These are phyloP conservation scores for Pseudopodoces humilis DNA, from an alignment of 2,113 vertebrate genomes.

Conservation along the genomic window DNA sequence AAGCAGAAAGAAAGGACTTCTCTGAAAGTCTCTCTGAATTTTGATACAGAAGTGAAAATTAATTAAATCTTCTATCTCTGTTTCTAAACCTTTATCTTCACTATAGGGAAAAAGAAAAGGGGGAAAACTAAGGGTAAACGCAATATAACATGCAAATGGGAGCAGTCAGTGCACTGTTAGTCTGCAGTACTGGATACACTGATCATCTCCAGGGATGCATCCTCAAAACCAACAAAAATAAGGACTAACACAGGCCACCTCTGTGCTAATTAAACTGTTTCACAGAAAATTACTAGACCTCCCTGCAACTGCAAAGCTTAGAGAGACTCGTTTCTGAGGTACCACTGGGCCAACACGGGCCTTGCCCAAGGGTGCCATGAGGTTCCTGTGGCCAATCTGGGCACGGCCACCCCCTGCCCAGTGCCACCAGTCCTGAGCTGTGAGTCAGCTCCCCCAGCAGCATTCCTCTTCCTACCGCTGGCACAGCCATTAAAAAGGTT, in stretches of 20 bases:
- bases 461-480: constrained; percentile 2
- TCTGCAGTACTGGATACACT: not conserved
- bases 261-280: not conserved
- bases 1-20: not conserved
- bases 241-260: not conserved
- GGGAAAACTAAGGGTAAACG: not conserved
- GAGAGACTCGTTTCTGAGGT: not conserved
- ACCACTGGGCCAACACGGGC: accelerated
- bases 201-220: not conserved
- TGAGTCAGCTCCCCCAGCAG: not conserved
- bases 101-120: not conserved
- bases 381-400: not conserved
- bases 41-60: not conserved
- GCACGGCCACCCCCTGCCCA: not conserved
- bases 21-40: not conserved
- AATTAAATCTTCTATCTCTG: not conserved
- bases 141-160: accelerated
- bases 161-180: not conserved
- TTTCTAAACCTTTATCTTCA: not conserved
- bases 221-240: not conserved
- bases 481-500: not conserved
- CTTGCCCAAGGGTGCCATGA: accelerated
- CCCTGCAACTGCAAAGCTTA: not conserved
- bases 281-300: not conserved
- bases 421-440: not conserved